Conservation (phyloP, 1,140 invertebrate genomes). For the Eubasilissa regina region DNA sequence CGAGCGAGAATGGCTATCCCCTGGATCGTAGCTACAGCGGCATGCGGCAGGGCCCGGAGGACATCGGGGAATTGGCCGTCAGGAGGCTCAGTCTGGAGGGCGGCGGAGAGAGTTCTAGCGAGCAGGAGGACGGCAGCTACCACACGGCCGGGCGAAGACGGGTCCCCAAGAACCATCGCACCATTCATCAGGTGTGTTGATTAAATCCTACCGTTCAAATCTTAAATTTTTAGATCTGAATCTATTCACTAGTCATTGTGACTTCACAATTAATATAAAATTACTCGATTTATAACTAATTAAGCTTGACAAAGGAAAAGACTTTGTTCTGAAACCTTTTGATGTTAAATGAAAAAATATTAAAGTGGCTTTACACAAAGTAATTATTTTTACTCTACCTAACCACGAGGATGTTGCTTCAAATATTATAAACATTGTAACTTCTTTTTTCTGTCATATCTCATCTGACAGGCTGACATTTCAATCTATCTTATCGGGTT, state of each 20-base stretch:
- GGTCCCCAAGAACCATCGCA: conserved; percentile 75
- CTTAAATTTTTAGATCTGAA: not conserved
- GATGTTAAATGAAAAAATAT: too few relatives aligned
- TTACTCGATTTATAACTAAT: too few relatives aligned
- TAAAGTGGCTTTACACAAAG: too few relatives aligned
- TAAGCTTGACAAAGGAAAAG: too few relatives aligned
- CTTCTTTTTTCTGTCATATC: too few relatives aligned
- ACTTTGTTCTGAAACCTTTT: too few relatives aligned
- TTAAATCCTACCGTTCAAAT: not conserved
- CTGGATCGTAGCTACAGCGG: conserved; percentile 68
- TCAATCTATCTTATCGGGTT: too few relatives aligned
- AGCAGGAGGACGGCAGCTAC: conserved; percentile 72
- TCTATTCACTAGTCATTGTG: not conserved
- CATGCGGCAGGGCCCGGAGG: conserved; percentile 60
- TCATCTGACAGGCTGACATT: too few relatives aligned
- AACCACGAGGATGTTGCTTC: too few relatives aligned
- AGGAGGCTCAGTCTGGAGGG: conserved; percentile 81
- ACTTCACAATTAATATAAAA: too few relatives aligned
- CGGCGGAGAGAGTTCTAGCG: conserved; percentile 81
- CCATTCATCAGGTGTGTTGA: conserved; percentile 75
- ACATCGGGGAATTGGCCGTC: conserved; percentile 58
- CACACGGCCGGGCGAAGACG: conserved; percentile 68
- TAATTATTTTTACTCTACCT: too few relatives aligned
- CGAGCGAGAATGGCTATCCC: conserved; percentile 65
- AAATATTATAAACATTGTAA: too few relatives aligned